Conservation (phyloP, 2,113 vertebrate species). For the Thamnaconus septentrionalis region DNA sequence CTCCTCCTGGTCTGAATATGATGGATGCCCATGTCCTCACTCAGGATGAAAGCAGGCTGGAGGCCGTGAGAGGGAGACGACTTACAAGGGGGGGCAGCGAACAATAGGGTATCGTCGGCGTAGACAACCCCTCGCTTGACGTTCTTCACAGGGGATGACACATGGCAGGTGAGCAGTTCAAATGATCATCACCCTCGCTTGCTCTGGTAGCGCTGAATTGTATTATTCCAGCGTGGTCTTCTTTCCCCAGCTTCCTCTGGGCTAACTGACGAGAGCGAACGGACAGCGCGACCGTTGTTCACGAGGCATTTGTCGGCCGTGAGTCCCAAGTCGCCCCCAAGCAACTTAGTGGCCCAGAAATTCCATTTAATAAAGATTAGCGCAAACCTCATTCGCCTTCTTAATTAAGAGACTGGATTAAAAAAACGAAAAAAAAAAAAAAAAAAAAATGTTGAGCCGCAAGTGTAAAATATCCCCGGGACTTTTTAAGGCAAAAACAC, state of each 20-base stretch:
- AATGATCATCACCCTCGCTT: slow-evolving; percentile 38
- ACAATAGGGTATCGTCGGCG: slow-evolving; percentile 37
- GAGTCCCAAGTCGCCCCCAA: slow-evolving; percentile 64
- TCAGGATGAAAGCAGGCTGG: slow-evolving; percentile 34
- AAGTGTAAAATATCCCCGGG: slow-evolving; percentile 70
- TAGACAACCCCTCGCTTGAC: slow-evolving; percentile 14
- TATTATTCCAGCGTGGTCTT: slow-evolving; percentile 41
- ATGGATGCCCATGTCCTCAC: slow-evolving; percentile 57
- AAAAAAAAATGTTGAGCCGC: slow-evolving; percentile 63
- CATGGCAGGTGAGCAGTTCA: slow-evolving; percentile 41
- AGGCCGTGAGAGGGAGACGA: slow-evolving; percentile 23
- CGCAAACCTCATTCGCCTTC: slow-evolving; percentile 68
- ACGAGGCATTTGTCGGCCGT: slow-evolving; percentile 38
- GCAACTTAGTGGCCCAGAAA: slow-evolving; percentile 72
- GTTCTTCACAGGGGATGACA: slow-evolving; percentile 41
- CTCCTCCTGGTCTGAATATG: slow-evolving; percentile 38
- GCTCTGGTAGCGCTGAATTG: background rate
- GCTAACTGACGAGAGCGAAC: slow-evolving; percentile 68
- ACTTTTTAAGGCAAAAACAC: slow-evolving; percentile 50
- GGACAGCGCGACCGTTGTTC: slow-evolving; percentile 34
- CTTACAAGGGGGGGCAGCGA: slow-evolving; percentile 12
- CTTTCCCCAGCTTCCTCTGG: slow-evolving; percentile 47
- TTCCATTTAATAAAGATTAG: slow-evolving; percentile 81
- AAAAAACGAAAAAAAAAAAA: slow-evolving; percentile 65
- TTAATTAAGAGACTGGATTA: slow-evolving; percentile 78